A percentile compares a stretch with the other conserved stretches of the same genome.
Evolutionary conservation across 1,140 invertebrate species (phyloP).

Genomic region (Branchinecta lynchi): DNA sequence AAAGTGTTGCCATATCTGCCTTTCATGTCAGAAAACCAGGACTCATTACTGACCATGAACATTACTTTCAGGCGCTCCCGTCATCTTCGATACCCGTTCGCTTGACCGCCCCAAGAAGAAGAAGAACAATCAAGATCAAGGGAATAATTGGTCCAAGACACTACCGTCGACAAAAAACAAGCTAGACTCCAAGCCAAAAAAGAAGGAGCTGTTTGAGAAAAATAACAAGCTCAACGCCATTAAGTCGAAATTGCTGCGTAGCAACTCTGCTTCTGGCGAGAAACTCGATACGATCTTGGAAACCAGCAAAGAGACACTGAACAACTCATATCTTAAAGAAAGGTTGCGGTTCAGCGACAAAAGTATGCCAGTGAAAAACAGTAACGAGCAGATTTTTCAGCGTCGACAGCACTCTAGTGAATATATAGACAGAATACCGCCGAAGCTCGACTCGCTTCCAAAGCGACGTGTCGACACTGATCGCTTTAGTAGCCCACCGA

Average conservation of each 20-base stretch:
- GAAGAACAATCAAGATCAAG: background rate
- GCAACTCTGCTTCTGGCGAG: background rate
- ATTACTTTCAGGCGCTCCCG: background rate
- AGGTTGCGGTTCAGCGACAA: background rate
- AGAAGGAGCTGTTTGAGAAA: background rate
- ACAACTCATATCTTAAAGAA: conserved; percentile 1
- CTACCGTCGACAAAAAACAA: background rate
- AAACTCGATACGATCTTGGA: background rate
- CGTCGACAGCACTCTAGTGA: background rate
- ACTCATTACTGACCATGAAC: too few species aligned
- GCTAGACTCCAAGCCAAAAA: background rate
- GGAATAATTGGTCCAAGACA: background rate
- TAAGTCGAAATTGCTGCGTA: background rate
- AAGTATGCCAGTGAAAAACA: background rate
- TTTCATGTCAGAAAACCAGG: too few species aligned
- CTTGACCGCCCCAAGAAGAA: background rate
- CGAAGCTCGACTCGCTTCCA: background rate
- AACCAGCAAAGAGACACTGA: background rate
- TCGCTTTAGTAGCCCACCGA: background rate
- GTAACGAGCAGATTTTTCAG: background rate
- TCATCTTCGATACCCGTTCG: conserved; percentile 3
- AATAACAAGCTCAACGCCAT: background rate
- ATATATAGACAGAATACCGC: background rate
- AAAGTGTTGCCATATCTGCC: too few species aligned
- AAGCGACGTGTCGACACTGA: background rate